Conservation (phyloP, 2,888 invertebrate species). For the Dasypogon diadema region DNA sequence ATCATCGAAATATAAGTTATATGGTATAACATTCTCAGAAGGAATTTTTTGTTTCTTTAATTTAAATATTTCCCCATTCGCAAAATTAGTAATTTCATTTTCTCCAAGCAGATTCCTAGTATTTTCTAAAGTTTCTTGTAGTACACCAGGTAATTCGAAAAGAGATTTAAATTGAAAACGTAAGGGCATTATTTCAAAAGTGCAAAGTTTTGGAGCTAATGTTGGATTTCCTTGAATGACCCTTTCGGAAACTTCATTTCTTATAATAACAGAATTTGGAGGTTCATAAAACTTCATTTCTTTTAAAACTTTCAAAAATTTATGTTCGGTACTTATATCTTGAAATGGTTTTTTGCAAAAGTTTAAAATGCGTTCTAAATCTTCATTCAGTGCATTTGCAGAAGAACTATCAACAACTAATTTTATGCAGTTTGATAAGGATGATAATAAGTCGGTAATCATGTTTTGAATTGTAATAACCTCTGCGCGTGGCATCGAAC, state of each 20-base stretch:
- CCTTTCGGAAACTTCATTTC: constrained; percentile 25
- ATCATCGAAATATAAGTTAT: constrained; percentile 53
- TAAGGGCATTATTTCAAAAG: constrained; percentile 50
- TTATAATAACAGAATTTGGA: constrained; percentile 14
- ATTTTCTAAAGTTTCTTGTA: constrained; percentile 35
- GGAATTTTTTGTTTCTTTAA: constrained; percentile 5
- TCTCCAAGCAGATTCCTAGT: not conserved
- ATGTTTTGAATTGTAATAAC: constrained; percentile 45
- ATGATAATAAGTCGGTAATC: constrained; percentile 29
- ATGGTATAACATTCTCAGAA: constrained; percentile 33
- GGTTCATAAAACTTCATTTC: constrained; percentile 39
- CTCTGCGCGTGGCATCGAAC: constrained; percentile 34
- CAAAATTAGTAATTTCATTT: constrained; percentile 41
- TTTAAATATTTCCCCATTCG: constrained; percentile 48
- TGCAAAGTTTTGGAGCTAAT: constrained; percentile 30
- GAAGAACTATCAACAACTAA: not conserved
- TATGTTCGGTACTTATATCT: constrained; percentile 52
- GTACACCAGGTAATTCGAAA: constrained; percentile 52
- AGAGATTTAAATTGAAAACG: constrained; percentile 49
- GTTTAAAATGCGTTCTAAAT: not conserved
- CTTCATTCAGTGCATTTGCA: not conserved
- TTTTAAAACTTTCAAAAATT: constrained; percentile 51
- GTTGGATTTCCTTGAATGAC: constrained; percentile 31
- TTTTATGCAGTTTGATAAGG: not conserved
- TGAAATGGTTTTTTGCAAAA: constrained; percentile 51